Evolutionary conservation across 2,888 invertebrate species (phyloP).

Genomic region (Cerastis leucographa): DNA sequence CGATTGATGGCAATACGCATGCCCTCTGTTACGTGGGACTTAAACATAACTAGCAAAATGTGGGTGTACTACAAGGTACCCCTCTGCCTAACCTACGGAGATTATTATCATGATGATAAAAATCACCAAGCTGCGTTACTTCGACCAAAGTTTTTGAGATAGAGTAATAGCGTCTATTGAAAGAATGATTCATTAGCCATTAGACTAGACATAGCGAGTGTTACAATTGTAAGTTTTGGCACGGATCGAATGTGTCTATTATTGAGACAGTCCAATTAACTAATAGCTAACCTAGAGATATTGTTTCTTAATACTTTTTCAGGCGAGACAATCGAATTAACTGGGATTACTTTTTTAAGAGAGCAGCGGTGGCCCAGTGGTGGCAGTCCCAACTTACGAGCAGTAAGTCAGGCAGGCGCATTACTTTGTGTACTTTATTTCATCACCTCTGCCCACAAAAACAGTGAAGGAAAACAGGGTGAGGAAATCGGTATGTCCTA

Average conservation of each 20-base stretch:
- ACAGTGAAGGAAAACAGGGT: too few species aligned
- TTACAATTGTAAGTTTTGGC: conserved; percentile 42
- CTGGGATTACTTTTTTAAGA: neutral
- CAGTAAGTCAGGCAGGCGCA: too few species aligned
- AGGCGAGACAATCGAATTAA: neutral
- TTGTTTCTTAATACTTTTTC: conserved; percentile 31
- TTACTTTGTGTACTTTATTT: too few species aligned
- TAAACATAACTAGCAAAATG: too few species aligned
- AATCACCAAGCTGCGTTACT: neutral
- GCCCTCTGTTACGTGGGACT: too few species aligned
- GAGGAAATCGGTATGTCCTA: too few species aligned
- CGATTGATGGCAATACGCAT: too few species aligned
- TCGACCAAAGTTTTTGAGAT: neutral
- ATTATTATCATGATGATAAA: neutral
- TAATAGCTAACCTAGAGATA: conserved; percentile 42
- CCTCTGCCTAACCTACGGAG: too few species aligned
- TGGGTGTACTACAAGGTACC: too few species aligned
- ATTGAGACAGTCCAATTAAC: conserved; percentile 47
- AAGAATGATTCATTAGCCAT: conserved; percentile 24
- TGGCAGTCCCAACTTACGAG: too few species aligned
- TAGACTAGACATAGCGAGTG: neutral
- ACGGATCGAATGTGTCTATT: conserved; percentile 47
- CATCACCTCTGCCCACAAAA: too few species aligned
- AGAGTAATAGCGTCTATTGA: neutral
- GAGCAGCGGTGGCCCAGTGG: too few species aligned